Base-by-base conservation (phyloP, 2,888 invertebrate species). In the Perdita meconis region DNA sequence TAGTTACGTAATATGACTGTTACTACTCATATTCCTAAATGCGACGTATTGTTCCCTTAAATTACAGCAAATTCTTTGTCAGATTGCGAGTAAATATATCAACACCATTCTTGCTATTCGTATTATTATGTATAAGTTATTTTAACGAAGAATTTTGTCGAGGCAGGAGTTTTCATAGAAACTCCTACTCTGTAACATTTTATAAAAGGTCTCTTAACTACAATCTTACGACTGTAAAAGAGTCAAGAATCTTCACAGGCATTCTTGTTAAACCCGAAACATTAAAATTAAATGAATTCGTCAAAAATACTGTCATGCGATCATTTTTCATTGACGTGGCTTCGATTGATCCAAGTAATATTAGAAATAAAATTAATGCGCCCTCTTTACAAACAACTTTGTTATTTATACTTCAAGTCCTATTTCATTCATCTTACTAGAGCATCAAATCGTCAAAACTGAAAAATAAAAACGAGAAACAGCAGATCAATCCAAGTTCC, bases 241-340 rank as follows among this genome's bases (percentile, higher is more conserved):
- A 59, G 44, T 30, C 1, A 57, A 38, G 61, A 76, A 74, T 63
- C 67, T 13, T 68, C 30, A 8, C 36, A 13, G 34, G 24, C 61
- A 74, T 65, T 68, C 74, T 42, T 19, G 22, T 38, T 26, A 30
- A 22, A 24, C 1, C 44, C 57, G 16, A 5, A n/a, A 34, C 38
- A 26, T 19, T 4, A 12, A 6, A 24, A 51, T 55, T 1, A 47
- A 44, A 60, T 53, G 34, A 38, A 59, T 71, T 40, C 40, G 19
- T 65, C 40, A 12, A 26, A 24, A n/a, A 16, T 36, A 53, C 5
- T 36, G 8, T 12, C 16, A 8, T 10, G 1, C 2, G 34, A 19
- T 30, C n/a, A 8, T 3, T 50, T 22, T 6, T 8, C 22, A 1
- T 30, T 19, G 16, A n/a, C n/a, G n/a, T n/a, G n/a, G n/a, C n/a